Base-by-base conservation (phyloP, 2,888 invertebrate genomes). In the Plebejus melissa region DNA sequence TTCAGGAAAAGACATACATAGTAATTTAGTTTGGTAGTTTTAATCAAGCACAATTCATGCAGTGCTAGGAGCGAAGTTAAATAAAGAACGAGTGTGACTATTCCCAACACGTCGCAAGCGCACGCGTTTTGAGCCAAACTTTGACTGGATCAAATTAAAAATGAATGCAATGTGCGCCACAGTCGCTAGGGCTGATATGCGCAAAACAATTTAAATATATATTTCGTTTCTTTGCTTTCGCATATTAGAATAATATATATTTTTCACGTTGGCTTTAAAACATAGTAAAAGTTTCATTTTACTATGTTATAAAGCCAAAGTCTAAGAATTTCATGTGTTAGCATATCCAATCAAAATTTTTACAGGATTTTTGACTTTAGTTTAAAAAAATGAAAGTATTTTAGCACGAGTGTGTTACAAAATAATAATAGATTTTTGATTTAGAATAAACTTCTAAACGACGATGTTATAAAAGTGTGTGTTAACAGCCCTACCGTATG, bases 81-180 rank as follows among this genome's bases (percentile, higher is more conserved):
- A 82, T 82, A 82, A 81, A 80, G 80, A 80, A 81, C 81, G 81
- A 81, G 80, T 79, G 81, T 79, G 80, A 80, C 80, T 83, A 85
- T 85, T 86, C 85, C 82, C 81, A 76, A 82, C 86, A 86, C 85
- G 86, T 85, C 83, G 83, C 83, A 81, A 82, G 83, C 83, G 84
- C 84, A 84, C 85, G 84, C 84, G 83, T 82, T 85, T 85, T 85
- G 84, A 84, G 83, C 83, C 84, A 85, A 88, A 88, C 85, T 88
- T 87, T 81, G 83, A 82, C 86, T 84, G 83, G 84, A 85, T 86
- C 84, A 83, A 86, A 88, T 88, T 89, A 87, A 87, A 88, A 87
- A 88, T 88, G 85, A 85, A 88, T 85, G 86, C 83, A 84, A 82
- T 80, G 82, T 82, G 83, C 82, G 79, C 80, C 81, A 81, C 81